Base-by-base conservation (phyloP, 2,797 vertebrate genomes). In the Hypotaenidia philippensis region DNA sequence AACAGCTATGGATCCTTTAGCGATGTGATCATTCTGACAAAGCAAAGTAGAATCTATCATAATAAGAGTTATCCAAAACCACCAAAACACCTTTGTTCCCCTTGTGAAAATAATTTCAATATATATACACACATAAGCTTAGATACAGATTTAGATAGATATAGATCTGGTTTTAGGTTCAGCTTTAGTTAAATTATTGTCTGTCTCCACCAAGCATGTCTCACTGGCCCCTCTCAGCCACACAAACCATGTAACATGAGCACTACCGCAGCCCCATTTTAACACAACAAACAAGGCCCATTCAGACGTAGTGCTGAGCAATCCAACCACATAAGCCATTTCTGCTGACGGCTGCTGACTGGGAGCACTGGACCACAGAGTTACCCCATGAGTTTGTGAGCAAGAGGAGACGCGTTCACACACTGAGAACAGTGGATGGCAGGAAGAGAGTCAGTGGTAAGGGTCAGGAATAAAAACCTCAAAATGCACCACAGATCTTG, bases 321-420 rank as follows among this genome's bases (percentile, higher is more conserved):
- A 38, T 72, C 59, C 80, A 88, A 94, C 89, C 84, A 31, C 93
- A 93, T 61, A 63, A 92, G 72, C 95, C 92, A 91, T 65, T 96
- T 96, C 77, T 96, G 95, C 96, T 97, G 95, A 96, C 92, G 94
- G 45, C 80, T 81, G 83, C 80, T 95, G 81, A 87, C 65, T 56
- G 59, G 26, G 52, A 96, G 69, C 47, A 11, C 52, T 32, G 47
- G 59, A 91, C 83, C 89, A 38, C 94, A 89, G 52, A 93, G 38
- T 63, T 71, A 78, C 22, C 69, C 55, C 50, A 13, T 18, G 55
- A 36, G 41, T 14, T 36, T 65, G 26, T 57, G 76, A 93, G 76
- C 50, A 86, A 81, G 65, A 86, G 69, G 72, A 93, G 69, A 41
- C 74, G 36, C n/a, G 38, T 60, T 91, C 80, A 41, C 25, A 45